phyloP scores from a whole-genome alignment of 2,888 invertebrate genomes.

The Cyclophora albipunctata region DNA sequence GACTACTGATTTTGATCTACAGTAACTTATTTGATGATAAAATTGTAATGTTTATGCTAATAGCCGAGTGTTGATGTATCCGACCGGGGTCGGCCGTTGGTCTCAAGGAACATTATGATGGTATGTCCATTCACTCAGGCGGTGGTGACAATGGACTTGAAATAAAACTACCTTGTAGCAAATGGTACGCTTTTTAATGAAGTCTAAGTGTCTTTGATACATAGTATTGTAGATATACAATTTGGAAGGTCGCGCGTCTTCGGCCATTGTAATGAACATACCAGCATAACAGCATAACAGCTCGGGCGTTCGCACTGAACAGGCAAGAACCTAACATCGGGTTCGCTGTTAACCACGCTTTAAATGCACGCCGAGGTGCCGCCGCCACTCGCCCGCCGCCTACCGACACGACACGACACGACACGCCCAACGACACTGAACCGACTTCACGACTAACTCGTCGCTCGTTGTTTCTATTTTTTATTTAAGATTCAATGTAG shows the following conservation, averaged over 20 bases:
- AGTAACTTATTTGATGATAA: conserved; percentile 26
- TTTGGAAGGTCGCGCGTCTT: conserved; percentile 19
- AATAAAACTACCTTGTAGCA: conserved; percentile 64
- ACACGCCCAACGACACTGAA: no score
- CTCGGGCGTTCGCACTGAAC: conserved; percentile 20
- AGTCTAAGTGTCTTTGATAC: conserved; percentile 60
- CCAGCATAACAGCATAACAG: conserved; percentile 63
- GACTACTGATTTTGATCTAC: conserved; percentile 44
- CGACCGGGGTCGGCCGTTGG: conserved; percentile 12
- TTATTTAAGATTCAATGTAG: no score
- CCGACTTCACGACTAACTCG: no score
- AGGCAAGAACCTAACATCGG: conserved; percentile 26
- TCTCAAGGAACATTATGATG: conserved; percentile 47
- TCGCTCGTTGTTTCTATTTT: no score
- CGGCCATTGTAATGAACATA: conserved; percentile 58
- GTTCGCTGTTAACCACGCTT: conserved; percentile 8
- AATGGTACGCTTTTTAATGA: conserved; percentile 66
- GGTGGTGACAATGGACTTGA: conserved; percentile 35
- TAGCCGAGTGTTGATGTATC: conserved; percentile 2
- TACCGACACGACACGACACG: background rate
- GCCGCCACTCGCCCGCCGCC: conserved; percentile 6
- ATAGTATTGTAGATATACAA: conserved; percentile 42
- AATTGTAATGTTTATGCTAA: conserved; percentile 13
- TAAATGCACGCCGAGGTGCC: conserved; percentile 15
- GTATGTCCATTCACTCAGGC: conserved; percentile 58